A percentile compares a stretch with the other conserved stretches of the same genome.
phyloP scores from a whole-genome alignment of 2,113 vertebrate species.

The Chlorodrepanis virens region DNA sequence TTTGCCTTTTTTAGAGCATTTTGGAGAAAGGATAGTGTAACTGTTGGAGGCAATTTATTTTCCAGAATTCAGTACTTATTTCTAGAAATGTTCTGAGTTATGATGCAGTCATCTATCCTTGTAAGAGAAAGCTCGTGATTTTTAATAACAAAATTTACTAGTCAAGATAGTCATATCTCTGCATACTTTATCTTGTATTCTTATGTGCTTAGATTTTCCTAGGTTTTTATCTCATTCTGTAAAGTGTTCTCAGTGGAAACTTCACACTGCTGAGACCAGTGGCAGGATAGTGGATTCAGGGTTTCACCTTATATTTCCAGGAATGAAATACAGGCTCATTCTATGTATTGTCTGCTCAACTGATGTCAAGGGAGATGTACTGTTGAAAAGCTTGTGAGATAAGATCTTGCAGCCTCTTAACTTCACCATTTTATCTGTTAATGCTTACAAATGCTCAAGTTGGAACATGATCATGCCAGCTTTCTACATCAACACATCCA shows the following conservation, averaged over 20 bases:
- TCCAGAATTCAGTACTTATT: background rate
- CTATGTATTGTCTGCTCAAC: background rate
- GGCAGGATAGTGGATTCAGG: background rate
- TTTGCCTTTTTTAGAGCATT: background rate
- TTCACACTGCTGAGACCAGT: background rate
- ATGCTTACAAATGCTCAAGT: slow-evolving; percentile 29
- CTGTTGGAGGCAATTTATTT: background rate
- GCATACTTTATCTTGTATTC: background rate
- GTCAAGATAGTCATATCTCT: background rate
- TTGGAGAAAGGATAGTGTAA: background rate
- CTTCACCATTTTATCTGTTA: slow-evolving; percentile 36
- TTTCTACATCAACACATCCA: slow-evolving; percentile 46
- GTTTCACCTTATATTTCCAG: background rate
- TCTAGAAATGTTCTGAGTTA: background rate
- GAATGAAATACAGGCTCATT: background rate
- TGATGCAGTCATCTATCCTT: background rate
- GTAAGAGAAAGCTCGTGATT: background rate
- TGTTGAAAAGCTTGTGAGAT: slow-evolving; percentile 8
- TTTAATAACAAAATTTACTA: background rate
- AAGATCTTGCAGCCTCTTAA: slow-evolving; percentile 16
- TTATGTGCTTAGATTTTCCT: background rate
- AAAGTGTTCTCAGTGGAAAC: background rate
- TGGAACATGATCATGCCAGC: slow-evolving; percentile 25
- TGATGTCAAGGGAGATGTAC: background rate
- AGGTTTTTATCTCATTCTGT: background rate